These are phyloP conservation scores for Ochotona princeps DNA, from an alignment of 2,113 vertebrate genomes.

Conservation along the genomic window DNA sequence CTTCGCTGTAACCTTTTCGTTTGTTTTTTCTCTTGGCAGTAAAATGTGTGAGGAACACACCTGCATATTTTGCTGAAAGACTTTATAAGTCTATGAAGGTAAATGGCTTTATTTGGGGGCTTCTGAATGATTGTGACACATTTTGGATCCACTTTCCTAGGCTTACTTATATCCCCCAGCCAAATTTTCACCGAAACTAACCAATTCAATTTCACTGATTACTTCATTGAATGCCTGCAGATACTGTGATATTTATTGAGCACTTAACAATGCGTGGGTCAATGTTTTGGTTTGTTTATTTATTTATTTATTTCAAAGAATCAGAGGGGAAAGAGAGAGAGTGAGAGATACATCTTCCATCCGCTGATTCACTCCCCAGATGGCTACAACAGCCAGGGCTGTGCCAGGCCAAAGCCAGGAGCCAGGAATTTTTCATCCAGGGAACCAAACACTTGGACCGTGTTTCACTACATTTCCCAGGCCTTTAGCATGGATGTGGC, in stretches of 20 bases:
- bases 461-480: too few relatives aligned
- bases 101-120: constrained; percentile 62
- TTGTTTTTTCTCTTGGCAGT: constrained; percentile 86
- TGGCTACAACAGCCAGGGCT: too few relatives aligned
- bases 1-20: constrained; percentile 34
- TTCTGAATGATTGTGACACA: neutral
- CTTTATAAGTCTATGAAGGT: constrained; percentile 99
- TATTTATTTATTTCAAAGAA: too few relatives aligned
- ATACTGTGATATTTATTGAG: constrained; percentile 14
- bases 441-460: too few relatives aligned
- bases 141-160: neutral
- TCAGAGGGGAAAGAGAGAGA: too few relatives aligned
- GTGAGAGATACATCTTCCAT: too few relatives aligned
- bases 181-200: neutral
- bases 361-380: too few relatives aligned
- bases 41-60: constrained; percentile 90
- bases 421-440: too few relatives aligned
- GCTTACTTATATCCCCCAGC: neutral
- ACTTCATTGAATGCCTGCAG: constrained; percentile 3
- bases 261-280: neutral
- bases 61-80: constrained; percentile 94
- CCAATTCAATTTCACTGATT: neutral
- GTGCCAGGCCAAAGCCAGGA: too few relatives aligned
- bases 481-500: too few relatives aligned
- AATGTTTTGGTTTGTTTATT: neutral